Conservation (phyloP, 2,888 invertebrate species). For the Oligia fasciuncula region DNA sequence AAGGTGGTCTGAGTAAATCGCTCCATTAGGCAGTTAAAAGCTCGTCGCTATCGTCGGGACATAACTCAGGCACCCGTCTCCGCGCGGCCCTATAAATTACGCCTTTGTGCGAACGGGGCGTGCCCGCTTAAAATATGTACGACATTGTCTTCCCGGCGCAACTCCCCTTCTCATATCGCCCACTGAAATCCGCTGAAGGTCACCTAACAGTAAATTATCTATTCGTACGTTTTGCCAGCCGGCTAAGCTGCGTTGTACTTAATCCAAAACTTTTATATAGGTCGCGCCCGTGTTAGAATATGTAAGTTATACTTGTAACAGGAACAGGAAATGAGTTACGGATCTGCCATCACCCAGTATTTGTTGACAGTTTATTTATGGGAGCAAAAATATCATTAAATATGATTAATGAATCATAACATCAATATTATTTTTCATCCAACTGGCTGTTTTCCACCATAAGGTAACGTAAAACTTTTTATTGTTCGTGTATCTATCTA, state of each 20-base stretch:
- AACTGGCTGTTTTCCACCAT: neutral
- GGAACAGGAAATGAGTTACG: constrained; percentile 65
- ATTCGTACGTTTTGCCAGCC: constrained; percentile 77
- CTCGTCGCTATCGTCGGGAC: constrained; percentile 89
- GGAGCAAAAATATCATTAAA: constrained; percentile 57
- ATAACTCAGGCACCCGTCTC: constrained; percentile 89
- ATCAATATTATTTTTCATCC: constrained; percentile 9
- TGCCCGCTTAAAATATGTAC: constrained; percentile 89
- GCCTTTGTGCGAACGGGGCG: constrained; percentile 89
- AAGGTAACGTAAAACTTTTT: neutral
- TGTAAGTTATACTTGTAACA: constrained; percentile 62
- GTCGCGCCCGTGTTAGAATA: constrained; percentile 72
- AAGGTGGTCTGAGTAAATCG: constrained; percentile 89
- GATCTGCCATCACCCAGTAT: constrained; percentile 71
- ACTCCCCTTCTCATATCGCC: constrained; percentile 85
- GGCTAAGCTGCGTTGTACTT: constrained; percentile 71
- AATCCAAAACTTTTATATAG: constrained; percentile 79
- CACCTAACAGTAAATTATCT: constrained; percentile 84
- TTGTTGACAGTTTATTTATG: constrained; percentile 70
- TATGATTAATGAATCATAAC: constrained; percentile 21
- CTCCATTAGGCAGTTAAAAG: constrained; percentile 90
- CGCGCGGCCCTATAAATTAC: constrained; percentile 89
- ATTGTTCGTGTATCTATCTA: neutral
- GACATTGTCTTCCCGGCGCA: constrained; percentile 87
- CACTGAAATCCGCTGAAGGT: constrained; percentile 82